Conservation (phyloP, 2,888 invertebrate genomes). For the Meandrusa payeni region DNA sequence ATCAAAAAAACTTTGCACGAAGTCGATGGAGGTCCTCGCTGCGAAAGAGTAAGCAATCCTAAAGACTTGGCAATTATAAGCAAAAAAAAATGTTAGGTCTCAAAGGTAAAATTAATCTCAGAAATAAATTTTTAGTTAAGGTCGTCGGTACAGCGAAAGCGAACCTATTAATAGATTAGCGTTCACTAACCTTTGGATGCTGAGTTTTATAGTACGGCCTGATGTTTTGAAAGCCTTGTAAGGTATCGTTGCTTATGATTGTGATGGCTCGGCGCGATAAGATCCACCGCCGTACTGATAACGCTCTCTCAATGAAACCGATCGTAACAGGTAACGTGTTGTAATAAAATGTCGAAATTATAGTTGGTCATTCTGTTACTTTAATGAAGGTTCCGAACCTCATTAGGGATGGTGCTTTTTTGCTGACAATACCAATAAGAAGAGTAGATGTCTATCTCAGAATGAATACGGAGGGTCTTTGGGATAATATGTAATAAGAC, state of each 20-base stretch:
- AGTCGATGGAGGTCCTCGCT: no score
- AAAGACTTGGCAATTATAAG: no score
- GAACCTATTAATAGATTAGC: slow-evolving; percentile 20
- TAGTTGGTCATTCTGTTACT: background rate
- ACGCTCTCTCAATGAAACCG: slow-evolving; percentile 14
- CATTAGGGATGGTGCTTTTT: no score
- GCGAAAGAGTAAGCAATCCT: no score
- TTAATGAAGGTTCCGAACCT: background rate
- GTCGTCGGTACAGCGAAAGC: no score
- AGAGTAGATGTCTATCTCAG: no score
- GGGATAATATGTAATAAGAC: no score
- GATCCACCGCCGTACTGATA: slow-evolving; percentile 16
- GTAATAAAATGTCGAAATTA: slow-evolving; percentile 21
- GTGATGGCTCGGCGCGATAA: slow-evolving; percentile 23
- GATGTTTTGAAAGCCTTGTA: slow-evolving; percentile 19
- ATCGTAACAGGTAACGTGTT: slow-evolving; percentile 9
- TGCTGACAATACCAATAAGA: background rate
- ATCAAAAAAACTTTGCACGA: no score
- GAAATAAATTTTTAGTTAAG: no score
- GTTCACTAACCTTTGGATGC: background rate
- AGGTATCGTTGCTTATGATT: slow-evolving; percentile 22
- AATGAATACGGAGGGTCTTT: no score
- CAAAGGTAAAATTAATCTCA: no score
- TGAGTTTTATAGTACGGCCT: background rate
- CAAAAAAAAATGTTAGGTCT: no score